These are phyloP conservation scores for Psephotus haematonotus DNA, from an alignment of 2,113 vertebrate genomes.

Conservation along the genomic window DNA sequence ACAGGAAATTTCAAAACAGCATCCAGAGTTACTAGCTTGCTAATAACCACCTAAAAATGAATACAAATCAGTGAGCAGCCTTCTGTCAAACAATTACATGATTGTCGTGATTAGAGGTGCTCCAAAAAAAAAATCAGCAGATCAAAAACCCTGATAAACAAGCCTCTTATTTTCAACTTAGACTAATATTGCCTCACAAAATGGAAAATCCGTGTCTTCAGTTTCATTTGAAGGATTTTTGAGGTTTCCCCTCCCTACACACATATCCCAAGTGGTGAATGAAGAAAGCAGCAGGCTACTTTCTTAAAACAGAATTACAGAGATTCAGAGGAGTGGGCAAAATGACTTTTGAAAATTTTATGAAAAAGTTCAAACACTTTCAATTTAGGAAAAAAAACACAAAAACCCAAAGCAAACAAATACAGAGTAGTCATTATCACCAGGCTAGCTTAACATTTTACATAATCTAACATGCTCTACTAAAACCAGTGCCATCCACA, in stretches of 20 bases:
- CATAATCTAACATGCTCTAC: background rate
- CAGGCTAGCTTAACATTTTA: background rate
- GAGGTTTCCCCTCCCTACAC: background rate
- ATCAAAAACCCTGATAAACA: background rate
- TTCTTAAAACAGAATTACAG: background rate
- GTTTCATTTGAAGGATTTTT: background rate
- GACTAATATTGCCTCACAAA: background rate
- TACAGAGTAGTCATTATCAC: background rate
- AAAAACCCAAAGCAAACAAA: background rate
- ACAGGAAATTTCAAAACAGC: conserved; percentile 4
- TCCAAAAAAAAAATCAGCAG: background rate
- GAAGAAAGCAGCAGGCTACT: background rate
- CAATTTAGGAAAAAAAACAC: background rate
- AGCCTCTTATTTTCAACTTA: background rate
- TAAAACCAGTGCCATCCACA: background rate
- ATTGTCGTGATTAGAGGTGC: background rate
- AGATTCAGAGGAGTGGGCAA: background rate
- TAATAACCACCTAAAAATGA: conserved; percentile 5
- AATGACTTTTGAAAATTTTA: background rate
- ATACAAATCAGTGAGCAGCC: background rate
- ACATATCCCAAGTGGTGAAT: background rate
- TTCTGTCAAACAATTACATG: background rate
- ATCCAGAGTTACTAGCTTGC: background rate
- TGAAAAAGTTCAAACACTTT: background rate
- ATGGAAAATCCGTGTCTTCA: background rate